Evolutionary conservation across 2,797 vertebrate genomes (phyloP).

Genomic region (Huso huso): DNA sequence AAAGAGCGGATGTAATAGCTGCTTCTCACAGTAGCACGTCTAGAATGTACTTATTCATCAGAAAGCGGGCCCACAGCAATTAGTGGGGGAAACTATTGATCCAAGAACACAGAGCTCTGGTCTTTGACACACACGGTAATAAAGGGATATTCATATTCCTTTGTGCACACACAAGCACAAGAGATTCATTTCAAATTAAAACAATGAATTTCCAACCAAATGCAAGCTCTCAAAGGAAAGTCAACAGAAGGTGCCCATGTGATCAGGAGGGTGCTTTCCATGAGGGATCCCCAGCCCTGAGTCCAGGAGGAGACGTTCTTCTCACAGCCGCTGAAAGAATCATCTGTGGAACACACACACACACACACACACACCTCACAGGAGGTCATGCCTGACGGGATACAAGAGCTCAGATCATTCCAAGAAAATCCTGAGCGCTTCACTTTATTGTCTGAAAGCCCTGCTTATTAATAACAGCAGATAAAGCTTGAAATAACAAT

Average conservation of each 20-base stretch:
- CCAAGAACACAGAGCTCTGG: neutral
- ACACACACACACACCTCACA: slow-evolving; percentile 2
- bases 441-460: no score
- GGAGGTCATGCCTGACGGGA: neutral
- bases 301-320: no score
- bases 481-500: no score
- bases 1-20: slow-evolving; percentile 1
- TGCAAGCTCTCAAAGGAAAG: no score
- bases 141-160: neutral
- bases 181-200: neutral
- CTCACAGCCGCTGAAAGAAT: neutral
- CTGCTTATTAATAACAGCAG: no score
- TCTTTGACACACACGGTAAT: slow-evolving; percentile 1
- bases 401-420: neutral
- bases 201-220: neutral
- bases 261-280: no score
- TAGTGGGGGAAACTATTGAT: slow-evolving; percentile 10
- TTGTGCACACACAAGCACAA: neutral
- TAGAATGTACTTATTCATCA: slow-evolving; percentile 6
- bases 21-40: neutral
- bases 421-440: no score
- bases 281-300: no score
- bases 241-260: no score
- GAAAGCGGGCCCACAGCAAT: slow-evolving; percentile 5
- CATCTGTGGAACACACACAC: neutral